Conservation (phyloP, 2,888 invertebrate species). For the Yponomeuta evonymella region DNA sequence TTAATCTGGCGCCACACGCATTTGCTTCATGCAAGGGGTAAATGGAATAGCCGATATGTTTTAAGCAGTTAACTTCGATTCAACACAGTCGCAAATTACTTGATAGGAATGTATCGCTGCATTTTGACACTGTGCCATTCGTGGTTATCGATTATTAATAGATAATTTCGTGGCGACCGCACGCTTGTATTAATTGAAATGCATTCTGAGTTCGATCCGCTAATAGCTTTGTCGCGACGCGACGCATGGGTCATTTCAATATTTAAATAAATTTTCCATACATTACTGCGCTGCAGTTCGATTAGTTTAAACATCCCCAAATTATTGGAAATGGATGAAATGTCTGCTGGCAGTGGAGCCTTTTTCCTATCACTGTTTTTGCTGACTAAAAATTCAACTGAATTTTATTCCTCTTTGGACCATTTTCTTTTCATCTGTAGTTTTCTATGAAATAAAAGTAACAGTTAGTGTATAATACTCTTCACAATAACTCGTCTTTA, state of each 20-base stretch:
- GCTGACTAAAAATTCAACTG: too few relatives aligned
- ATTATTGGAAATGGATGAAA: neutral
- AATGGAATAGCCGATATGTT: neutral
- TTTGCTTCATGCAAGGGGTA: too few relatives aligned
- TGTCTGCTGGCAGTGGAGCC: too few relatives aligned
- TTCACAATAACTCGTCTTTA: too few relatives aligned
- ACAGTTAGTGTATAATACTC: too few relatives aligned
- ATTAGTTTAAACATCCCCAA: neutral
- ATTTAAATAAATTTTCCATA: conserved; percentile 22
- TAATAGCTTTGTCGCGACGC: conserved; percentile 41
- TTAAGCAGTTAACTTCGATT: neutral
- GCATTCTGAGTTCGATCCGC: conserved; percentile 39
- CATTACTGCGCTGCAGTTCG: conserved; percentile 6
- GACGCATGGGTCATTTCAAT: conserved; percentile 28
- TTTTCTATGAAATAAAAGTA: too few relatives aligned
- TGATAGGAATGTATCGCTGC: neutral
- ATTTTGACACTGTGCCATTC: neutral
- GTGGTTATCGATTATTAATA: conserved; percentile 10
- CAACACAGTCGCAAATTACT: neutral
- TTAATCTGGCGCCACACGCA: too few relatives aligned
- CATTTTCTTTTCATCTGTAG: too few relatives aligned
- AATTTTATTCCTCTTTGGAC: too few relatives aligned
- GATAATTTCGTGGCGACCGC: conserved; percentile 28
- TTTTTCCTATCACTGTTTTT: too few relatives aligned
- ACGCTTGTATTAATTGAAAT: conserved; percentile 46